Evolutionary conservation across 2,797 vertebrate genomes (phyloP), one percentile per base, ranked within the genome.

Genomic region (Dendrocincla fuliginosa): DNA sequence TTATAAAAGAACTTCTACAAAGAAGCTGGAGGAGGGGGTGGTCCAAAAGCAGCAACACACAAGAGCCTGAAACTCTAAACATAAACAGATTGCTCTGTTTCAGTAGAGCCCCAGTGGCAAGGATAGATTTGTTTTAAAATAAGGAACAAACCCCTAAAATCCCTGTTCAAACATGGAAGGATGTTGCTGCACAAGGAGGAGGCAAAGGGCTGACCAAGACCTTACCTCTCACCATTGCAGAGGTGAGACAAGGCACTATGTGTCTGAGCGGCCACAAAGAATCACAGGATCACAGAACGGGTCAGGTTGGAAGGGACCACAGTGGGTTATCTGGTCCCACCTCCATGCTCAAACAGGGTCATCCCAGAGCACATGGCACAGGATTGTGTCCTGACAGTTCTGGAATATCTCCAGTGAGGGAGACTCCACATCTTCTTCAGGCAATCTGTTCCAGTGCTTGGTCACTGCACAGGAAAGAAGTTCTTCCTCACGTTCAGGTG

Each of bases 211-310:
- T 78, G 16, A 71, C 13, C 20, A 25, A 52, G 73, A 53, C 8
- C 22, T 52, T 32, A n/a, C 42, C 13, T 25, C 12, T 33, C 8
- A 11, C 46, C 18, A 3, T 16, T 4, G 15, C 59, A 47, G 35
- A 19, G 13, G 27, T 17, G 41, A 0, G 1, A 47, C 20, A 30
- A 59, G 41, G 42, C 25, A 53, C 44, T 6, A 5, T 0, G 1
- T 3, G 7, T 2, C 9, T 5, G 1, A 37, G 57, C 0, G 2
- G 59, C 28, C 76, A 79, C 37, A 63, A 50, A 53, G 8, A 27
- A 42, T 1, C 32, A 7, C 37, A 24, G 53, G 24, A 41, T 15
- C n/a, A 22, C 39, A 25, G 39, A 33, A 46, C 1, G 14, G 25
- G 22, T 11, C 55, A 3, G 9, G n/a, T 13, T 67, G 44, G n/a